These are phyloP conservation scores for Brachyrhaphis roseni DNA, from an alignment of 2,797 vertebrate genomes.

Conservation along the genomic window DNA sequence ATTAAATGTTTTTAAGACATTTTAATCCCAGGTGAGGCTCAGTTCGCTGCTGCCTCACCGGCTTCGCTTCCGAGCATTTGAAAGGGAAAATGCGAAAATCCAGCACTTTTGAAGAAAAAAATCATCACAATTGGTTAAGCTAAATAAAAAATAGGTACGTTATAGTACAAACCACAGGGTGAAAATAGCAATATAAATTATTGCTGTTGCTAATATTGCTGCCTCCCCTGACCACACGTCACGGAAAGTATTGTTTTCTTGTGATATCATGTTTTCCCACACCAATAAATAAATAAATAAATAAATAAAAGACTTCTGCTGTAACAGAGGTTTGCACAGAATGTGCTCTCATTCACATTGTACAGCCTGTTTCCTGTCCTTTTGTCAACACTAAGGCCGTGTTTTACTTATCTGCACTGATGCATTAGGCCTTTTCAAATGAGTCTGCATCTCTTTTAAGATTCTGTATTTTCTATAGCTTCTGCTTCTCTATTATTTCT, in stretches of 20 bases:
- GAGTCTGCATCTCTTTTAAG: neutral
- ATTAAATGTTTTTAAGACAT: no score
- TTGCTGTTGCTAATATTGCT: no score
- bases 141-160: no score
- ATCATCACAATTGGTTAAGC: no score
- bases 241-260: neutral
- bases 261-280: neutral
- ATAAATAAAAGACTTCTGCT: neutral
- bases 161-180: no score
- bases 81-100: no score
- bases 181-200: no score
- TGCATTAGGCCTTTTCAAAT: neutral
- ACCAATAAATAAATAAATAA: neutral
- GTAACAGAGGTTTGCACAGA: neutral
- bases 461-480: neutral
- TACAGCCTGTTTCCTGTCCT: neutral
- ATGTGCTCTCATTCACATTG: neutral
- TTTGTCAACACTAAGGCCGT: neutral
- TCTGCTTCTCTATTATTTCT: neutral
- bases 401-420: neutral
- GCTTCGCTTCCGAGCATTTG: no score
- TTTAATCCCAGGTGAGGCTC: no score
- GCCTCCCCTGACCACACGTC: no score
- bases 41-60: no score
- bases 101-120: no score